phyloP scores from a whole-genome alignment of 2,797 vertebrate species.

The Lutra lutra region DNA sequence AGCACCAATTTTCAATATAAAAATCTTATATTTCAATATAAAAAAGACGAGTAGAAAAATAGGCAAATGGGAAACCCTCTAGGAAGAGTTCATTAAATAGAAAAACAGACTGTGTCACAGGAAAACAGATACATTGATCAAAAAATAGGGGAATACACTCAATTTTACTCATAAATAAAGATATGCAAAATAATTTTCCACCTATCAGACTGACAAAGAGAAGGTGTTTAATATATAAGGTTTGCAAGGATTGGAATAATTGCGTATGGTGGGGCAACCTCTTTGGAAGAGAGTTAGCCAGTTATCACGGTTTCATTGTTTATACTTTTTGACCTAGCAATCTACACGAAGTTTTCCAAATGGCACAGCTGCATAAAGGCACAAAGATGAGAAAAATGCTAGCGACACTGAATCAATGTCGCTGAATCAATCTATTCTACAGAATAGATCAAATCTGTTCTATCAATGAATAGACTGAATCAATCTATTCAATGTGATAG shows the following conservation, averaged over 20 bases:
- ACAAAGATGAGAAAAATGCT: background rate
- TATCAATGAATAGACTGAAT: no score
- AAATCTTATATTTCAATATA: background rate
- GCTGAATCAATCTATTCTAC: no score
- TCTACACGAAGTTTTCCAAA: background rate
- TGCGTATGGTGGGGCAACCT: background rate
- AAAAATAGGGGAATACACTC: background rate
- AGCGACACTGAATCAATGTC: background rate
- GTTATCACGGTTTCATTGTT: background rate
- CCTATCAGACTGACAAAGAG: background rate
- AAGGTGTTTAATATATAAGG: background rate
- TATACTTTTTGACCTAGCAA: background rate
- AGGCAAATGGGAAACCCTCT: background rate
- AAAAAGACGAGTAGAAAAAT: conserved; percentile 20
- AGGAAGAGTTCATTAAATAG: background rate
- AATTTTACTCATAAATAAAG: conserved; percentile 7
- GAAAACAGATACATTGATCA: background rate
- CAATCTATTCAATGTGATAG: background rate
- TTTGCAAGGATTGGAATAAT: background rate
- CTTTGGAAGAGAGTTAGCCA: background rate
- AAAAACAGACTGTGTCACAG: background rate
- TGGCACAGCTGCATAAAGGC: background rate
- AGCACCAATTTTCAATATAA: background rate
- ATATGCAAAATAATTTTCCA: background rate
- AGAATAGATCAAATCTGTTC: no score